These are phyloP conservation scores for Malthinus flaveolus DNA, from an alignment of 2,888 invertebrate species.

Conservation along the genomic window DNA sequence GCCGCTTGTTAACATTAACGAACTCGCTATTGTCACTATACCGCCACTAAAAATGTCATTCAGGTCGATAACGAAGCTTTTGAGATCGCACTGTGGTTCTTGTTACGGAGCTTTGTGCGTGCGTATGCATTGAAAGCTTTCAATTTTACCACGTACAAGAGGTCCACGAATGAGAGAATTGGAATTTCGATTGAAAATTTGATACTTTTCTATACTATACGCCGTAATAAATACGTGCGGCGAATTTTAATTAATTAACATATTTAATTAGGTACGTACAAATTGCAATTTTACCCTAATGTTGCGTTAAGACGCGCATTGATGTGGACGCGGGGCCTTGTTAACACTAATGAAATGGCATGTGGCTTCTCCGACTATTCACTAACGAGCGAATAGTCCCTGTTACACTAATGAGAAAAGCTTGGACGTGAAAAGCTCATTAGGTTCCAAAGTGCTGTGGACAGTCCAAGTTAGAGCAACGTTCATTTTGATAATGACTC, in stretches of 20 bases:
- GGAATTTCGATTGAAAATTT: slow-evolving; percentile 5
- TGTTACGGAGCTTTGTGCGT: slow-evolving; percentile 35
- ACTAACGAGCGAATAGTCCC: slow-evolving; percentile 51
- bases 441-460: slow-evolving; percentile 50
- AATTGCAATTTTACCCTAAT: slow-evolving; percentile 21
- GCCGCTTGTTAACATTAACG: slow-evolving; percentile 53
- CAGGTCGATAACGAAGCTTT: slow-evolving; percentile 50
- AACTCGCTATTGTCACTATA: slow-evolving; percentile 48
- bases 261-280: neutral
- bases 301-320: slow-evolving; percentile 37
- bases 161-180: slow-evolving; percentile 20
- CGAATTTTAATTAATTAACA: neutral
- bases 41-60: slow-evolving; percentile 49
- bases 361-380: slow-evolving; percentile 45
- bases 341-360: slow-evolving; percentile 53
- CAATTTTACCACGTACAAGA: slow-evolving; percentile 28
- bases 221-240: neutral
- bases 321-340: slow-evolving; percentile 44
- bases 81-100: slow-evolving; percentile 39
- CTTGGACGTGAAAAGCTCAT: slow-evolving; percentile 53
- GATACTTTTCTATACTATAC: too few species aligned
- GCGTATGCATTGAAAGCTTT: slow-evolving; percentile 34
- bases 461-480: slow-evolving; percentile 39
- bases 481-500: slow-evolving; percentile 36
- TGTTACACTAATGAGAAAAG: slow-evolving; percentile 55